phyloP scores from a whole-genome alignment of 2,797 vertebrate species.

The Sebastes hubbsi region DNA sequence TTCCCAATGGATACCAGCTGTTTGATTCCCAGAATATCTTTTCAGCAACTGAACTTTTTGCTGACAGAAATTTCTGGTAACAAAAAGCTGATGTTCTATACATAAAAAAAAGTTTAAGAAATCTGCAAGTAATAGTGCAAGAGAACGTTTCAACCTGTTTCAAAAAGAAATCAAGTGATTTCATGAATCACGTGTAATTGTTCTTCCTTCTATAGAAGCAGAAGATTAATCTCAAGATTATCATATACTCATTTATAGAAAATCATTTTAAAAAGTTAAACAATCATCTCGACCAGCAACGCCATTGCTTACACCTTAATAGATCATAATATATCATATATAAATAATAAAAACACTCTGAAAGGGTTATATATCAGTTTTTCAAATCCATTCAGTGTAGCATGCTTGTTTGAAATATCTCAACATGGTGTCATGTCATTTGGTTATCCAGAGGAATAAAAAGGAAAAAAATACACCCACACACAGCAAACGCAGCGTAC shows the following conservation, averaged over 20 bases:
- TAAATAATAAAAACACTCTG: background rate
- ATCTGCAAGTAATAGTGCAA: background rate
- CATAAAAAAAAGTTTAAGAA: background rate
- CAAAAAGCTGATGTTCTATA: too few species aligned
- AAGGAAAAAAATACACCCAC: background rate
- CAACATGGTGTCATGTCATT: background rate
- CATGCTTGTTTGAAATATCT: background rate
- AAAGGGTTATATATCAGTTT: background rate
- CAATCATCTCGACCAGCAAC: background rate
- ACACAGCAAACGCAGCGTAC: background rate
- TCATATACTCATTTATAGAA: background rate
- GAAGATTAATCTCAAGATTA: background rate
- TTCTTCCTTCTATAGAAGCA: background rate
- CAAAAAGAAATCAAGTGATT: background rate
- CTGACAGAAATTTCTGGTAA: background rate
- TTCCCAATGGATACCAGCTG: background rate
- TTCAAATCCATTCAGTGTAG: background rate
- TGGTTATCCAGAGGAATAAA: background rate
- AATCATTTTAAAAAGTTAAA: background rate
- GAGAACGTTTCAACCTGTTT: background rate
- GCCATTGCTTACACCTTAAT: background rate
- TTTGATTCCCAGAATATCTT: background rate
- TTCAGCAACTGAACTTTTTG: background rate
- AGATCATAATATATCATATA: background rate
- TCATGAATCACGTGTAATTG: background rate